Base-by-base conservation (phyloP, 2,113 vertebrate genomes). In the Gobiocypris rarus region DNA sequence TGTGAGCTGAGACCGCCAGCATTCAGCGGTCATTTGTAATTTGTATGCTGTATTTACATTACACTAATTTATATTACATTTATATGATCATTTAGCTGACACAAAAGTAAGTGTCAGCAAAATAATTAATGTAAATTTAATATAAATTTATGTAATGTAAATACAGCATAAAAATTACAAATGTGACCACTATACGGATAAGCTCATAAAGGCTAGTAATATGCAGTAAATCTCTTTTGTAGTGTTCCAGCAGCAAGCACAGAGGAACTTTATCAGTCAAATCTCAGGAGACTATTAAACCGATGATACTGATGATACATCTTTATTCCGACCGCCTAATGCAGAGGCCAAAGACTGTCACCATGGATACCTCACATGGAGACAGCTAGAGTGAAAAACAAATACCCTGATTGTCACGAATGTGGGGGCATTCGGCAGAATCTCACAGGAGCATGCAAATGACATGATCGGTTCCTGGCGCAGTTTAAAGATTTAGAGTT, bases 291-390 rank as follows among this genome's bases (percentile, higher is more conserved):
- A 17, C 71, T 83, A 81, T 83, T 54, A 74, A 83, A 81, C 34
- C 4, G 24, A 54, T 38, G 45, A 77, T 84, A 78, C 48, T 45
- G 28, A 78, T 50, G 54, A 83, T 81, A 43, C 41, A 81, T 84
- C 78, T 86, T 86, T 70, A 88, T 81, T 84, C 71, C n/a, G 43
- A 76, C 43, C 45, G 43, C 70, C 70, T 83, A 84, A 88, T 75
- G 77, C 52, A 58, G 80, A 67, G 75, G 74, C 83, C 24, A 80
- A 71, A 83, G 77, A 82, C 73, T 75, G 86, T 89, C 83, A 75
- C 85, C 75, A 85, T 86, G 86, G 88, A 85, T 79, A 89, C 89
- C 41, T 69, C 79, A 59, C 58, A 83, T 80, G 65, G 86, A 85
- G 56, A 69, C 56, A 11, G 77, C 82, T 83, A 85, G 70, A 86